Evolutionary conservation across 2,113 vertebrate genomes (phyloP), one percentile per base, ranked within the genome.

Genomic region (Melanerpes formicivorus): DNA sequence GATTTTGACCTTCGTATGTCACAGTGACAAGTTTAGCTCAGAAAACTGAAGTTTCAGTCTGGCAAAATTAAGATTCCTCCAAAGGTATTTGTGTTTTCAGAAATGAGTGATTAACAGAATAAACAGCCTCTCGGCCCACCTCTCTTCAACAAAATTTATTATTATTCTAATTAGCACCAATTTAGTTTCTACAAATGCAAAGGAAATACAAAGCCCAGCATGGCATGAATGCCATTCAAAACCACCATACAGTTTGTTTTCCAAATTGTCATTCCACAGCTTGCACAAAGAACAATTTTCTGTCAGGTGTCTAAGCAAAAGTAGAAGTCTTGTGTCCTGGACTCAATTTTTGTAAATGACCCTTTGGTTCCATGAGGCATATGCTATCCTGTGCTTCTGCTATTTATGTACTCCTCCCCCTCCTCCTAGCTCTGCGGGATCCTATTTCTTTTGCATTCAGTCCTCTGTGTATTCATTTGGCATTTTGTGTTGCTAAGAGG

Each of bases 211-310:
- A 90, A 95, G 72, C 70, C 77, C 85, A 5, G 30, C 29, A 0
- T 17, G 44, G 62, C 30, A 74, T 59, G 46, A 83, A 62, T 37
- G 58, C 66, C 90, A 59, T 69, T 76, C 89, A 80, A 93, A 96
- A 65, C 90, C 87, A 93, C 84, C 25, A 6, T 17, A 40, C 42
- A 55, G 80, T 93, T 93, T 95, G 73, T 55, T 91, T 92, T 94
- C 80, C 79, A 83, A 76, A 87, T 94, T 93, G 90, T 91, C 87
- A 78, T 90, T 93, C 82, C 87, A 58, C 76, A 86, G 66, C 73
- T 79, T 79, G 55, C 63, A 90, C 40, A 86, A 90, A 89, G 77
- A 75, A 30, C 59, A 65, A 27, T 93, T 93, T 90, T 95, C 70
- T 90, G 76, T 75, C 65, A 70, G 50, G 75, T 67, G 76, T 78